Percentiles rank a stretch among this genome's conserved stretches.
Conservation (phyloP, 2,888 invertebrate genomes). For the Athetis lepigone region DNA sequence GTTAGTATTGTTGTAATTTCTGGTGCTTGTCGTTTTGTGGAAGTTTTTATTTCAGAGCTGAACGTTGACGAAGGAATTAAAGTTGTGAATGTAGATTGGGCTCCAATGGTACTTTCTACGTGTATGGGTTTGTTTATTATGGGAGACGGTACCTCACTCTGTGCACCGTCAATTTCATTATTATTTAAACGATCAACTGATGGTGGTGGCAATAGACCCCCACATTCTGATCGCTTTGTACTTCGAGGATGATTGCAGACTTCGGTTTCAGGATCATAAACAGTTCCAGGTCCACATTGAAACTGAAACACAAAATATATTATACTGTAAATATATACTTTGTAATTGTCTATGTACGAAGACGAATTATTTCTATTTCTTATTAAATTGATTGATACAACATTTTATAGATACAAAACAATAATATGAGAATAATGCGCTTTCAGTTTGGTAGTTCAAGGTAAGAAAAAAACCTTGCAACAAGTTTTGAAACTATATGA, state of each 20-base stretch:
- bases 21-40: constrained; percentile 40
- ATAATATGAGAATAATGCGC: too few species aligned
- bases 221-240: constrained; percentile 93
- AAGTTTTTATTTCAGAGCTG: constrained; percentile 9
- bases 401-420: too few species aligned
- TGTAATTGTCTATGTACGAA: too few species aligned
- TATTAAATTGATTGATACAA: too few species aligned
- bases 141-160: constrained; percentile 79
- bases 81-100: constrained; percentile 27
- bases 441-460: too few species aligned
- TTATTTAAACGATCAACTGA: constrained; percentile 67
- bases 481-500: too few species aligned
- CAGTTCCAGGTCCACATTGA: constrained; percentile 94
- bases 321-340: constrained; percentile 2
- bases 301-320: constrained; percentile 85
- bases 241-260: constrained; percentile 93
- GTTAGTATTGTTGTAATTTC: constrained; percentile 34
- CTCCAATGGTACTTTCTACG: constrained; percentile 20
- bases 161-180: constrained; percentile 84
- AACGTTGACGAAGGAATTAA: constrained; percentile 33
- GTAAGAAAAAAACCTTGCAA: too few species aligned
- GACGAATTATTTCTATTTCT: too few species aligned
- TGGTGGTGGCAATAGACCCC: constrained; percentile 68
- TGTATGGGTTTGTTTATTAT: constrained; percentile 65
- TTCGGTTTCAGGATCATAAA: constrained; percentile 92